Base-by-base conservation (phyloP, 2,888 invertebrate species). In the Trichopria drosophilae region DNA sequence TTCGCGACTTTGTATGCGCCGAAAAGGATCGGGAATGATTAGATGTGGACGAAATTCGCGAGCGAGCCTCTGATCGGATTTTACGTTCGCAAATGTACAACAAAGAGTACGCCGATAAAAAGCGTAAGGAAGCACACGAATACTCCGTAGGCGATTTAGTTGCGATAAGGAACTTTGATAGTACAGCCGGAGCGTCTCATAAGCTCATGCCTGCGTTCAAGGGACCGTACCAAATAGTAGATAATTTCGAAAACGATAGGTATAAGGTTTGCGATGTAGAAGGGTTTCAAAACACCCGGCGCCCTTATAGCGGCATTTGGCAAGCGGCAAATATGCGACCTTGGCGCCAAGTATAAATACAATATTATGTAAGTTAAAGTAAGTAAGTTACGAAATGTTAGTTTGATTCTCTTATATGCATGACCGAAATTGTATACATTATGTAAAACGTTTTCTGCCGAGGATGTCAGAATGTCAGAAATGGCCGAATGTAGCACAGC, bases 21-120 rank as follows among this genome's bases (percentile, higher is more conserved):
- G n/a, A n/a, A n/a, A n/a, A n/a, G n/a, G n/a, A n/a, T n/a, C n/a
- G n/a, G n/a, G n/a, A n/a, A n/a, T n/a, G 19, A 18, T 29, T 64
- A 16, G 54, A 65, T 51, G 44, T 65, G 28, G 51, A 55, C 31
- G 22, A 45, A 10, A 35, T 62, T 6, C 46, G 56, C 2, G 34
- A 19, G 10, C 43, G 50, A 3, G 55, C 58, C 3, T 37, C 48
- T 2, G 29, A 48, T 10, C 52, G 32, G 7, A 65, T 64, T 12
- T 28, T 43, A 6, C 59, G 53, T 39, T 43, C n/a, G 5, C 64
- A 69, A 41, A 28, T 50, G 5, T 63, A 67, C 26, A 67, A 61
- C 42, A 55, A 65, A n/a, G n/a, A 28, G 12, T 28, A 41, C 10
- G 41, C 41, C 6, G 19, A 66, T 41, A 55, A 48, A 29, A 64